Evolutionary conservation across 2,888 invertebrate genomes (phyloP).

Genomic region (Temnothorax rugatulus): DNA sequence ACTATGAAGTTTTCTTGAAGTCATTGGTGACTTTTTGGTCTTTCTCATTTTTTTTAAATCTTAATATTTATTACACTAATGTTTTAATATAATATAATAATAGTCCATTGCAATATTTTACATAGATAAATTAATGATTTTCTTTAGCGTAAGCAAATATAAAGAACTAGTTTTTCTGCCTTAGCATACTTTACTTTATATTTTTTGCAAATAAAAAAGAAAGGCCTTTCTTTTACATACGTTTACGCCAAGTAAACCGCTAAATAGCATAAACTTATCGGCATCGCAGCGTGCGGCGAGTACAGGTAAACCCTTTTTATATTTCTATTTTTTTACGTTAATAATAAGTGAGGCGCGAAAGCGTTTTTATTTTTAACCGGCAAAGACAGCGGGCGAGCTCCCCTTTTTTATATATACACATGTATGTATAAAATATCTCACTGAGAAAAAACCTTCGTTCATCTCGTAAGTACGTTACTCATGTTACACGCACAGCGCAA

Average conservation of each 20-base stretch:
- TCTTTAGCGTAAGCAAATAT: conserved; percentile 21
- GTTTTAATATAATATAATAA: background rate
- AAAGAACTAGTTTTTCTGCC: conserved; percentile 12
- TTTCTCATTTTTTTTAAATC: background rate
- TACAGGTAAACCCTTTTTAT: conserved; percentile 34
- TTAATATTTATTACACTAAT: conserved; percentile 1
- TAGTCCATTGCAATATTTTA: background rate
- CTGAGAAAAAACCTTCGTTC: conserved; percentile 38
- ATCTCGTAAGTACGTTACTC: background rate
- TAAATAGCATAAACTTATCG: conserved; percentile 49
- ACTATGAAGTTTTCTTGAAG: background rate
- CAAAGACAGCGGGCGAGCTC: background rate
- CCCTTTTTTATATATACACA: background rate
- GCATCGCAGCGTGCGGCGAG: conserved; percentile 24
- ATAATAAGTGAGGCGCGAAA: conserved; percentile 18
- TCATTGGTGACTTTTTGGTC: background rate
- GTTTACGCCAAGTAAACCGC: conserved; percentile 32
- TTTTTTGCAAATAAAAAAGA: conserved; percentile 35
- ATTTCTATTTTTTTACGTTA: conserved; percentile 44
- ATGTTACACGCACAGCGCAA: conserved; percentile 31
- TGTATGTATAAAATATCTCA: background rate
- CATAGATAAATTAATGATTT: conserved; percentile 17
- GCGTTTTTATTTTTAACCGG: conserved; percentile 42
- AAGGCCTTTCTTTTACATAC: conserved; percentile 24
- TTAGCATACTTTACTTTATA: conserved; percentile 6